These are phyloP conservation scores for Silurus glanis DNA, from an alignment of 2,113 vertebrate species.

Conservation along the genomic window DNA sequence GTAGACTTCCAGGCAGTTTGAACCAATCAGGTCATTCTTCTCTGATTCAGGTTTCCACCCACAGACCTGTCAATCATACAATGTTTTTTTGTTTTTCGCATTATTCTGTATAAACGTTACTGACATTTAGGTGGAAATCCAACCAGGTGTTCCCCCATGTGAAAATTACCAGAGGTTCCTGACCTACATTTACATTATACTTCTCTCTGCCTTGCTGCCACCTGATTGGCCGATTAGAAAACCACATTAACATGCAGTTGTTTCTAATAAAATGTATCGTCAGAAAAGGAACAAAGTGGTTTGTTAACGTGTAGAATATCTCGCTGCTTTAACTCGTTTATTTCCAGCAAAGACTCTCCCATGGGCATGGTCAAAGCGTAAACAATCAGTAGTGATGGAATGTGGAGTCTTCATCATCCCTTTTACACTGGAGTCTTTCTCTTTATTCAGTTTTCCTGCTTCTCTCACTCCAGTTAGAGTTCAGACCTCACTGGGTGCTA, in stretches of 20 bases:
- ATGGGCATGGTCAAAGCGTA: not conserved
- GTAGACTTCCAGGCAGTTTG: too few species aligned
- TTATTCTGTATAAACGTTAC: too few species aligned
- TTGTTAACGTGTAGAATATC: not conserved
- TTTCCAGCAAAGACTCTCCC: not conserved
- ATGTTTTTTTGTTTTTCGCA: too few species aligned
- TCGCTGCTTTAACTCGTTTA: not conserved
- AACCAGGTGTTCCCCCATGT: too few species aligned
- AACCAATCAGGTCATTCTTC: too few species aligned
- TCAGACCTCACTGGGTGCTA: not conserved
- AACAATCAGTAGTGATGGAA: not conserved
- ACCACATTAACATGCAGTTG: not conserved
- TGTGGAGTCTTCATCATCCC: not conserved
- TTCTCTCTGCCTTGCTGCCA: not conserved
- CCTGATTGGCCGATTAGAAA: not conserved
- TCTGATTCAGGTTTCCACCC: too few species aligned
- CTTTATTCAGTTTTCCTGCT: not conserved
- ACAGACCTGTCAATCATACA: too few species aligned
- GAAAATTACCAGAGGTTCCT: too few species aligned
- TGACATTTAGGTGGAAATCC: too few species aligned
- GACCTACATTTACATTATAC: too few species aligned
- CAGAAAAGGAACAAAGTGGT: not conserved
- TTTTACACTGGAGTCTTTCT: not conserved
- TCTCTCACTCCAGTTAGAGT: not conserved
- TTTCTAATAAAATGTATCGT: not conserved